Conservation (phyloP, 2,797 vertebrate genomes). For the Sitta carolinensis region DNA sequence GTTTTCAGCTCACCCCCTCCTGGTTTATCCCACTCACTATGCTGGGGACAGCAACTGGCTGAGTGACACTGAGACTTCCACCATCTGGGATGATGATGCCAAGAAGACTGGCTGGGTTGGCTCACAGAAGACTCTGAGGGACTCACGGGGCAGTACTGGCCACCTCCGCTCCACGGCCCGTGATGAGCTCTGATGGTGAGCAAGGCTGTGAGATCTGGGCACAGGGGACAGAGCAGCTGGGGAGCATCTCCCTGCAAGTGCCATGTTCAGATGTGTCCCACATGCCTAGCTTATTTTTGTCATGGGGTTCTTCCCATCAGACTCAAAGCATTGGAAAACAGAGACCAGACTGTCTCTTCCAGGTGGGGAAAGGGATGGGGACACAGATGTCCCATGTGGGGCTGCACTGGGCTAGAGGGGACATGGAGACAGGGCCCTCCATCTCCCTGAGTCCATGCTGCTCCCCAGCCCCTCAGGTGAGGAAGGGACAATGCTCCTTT, state of each 20-base stretch:
- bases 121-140: conserved; percentile 90
- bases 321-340: background rate
- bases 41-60: conserved; percentile 89
- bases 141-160: conserved; percentile 16
- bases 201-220: accelerated
- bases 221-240: background rate
- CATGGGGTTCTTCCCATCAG: background rate
- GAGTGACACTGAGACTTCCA: conserved; percentile 97
- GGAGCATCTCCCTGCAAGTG: background rate
- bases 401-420: background rate
- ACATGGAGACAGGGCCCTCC: background rate
- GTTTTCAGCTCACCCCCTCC: conserved; percentile 88
- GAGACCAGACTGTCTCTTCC: background rate
- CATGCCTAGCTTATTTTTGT: background rate
- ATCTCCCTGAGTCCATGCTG: background rate
- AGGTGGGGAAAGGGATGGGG: background rate
- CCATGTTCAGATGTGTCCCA: accelerated
- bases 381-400: background rate
- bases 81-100: conserved; percentile 91
- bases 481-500: background rate
- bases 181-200: conserved; percentile 85
- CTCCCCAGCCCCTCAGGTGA: background rate
- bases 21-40: conserved; percentile 92
- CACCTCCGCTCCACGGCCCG: conserved; percentile 73
- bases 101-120: conserved; percentile 89